Conservation (phyloP, 1,140 invertebrate genomes). For the Galleria mellonella region DNA sequence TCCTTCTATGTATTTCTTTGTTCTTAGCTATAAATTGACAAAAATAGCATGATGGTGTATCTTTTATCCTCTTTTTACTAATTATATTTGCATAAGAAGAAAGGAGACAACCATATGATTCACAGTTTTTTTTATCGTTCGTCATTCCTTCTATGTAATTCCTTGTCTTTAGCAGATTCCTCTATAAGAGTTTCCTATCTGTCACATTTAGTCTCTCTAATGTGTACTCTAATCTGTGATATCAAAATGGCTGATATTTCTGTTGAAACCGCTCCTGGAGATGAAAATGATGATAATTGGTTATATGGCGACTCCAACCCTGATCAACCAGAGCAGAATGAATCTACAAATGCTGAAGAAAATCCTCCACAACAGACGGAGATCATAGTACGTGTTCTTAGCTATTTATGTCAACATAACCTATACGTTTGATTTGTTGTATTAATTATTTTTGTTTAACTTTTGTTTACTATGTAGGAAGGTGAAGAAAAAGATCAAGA, state of each 20-base stretch:
- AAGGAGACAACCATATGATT: no score
- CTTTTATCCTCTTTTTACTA: no score
- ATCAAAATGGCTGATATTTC: constrained; percentile 53
- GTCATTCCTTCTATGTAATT: no score
- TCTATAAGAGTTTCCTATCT: no score
- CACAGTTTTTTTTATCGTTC: no score
- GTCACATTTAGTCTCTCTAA: no score
- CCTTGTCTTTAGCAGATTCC: no score
- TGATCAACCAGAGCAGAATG: constrained; percentile 54
- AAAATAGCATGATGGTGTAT: no score
- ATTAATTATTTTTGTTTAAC: neutral
- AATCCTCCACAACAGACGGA: constrained; percentile 23
- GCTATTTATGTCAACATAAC: constrained; percentile 23
- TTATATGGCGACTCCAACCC: constrained; percentile 80
- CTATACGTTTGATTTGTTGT: constrained; percentile 14
- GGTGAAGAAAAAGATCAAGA: constrained; percentile 52
- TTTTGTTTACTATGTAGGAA: constrained; percentile 30
- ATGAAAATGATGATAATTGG: constrained; percentile 86
- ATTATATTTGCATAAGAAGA: no score
- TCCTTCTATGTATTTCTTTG: no score
- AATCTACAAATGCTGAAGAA: constrained; percentile 22
- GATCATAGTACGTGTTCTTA: constrained; percentile 19
- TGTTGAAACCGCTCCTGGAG: constrained; percentile 66
- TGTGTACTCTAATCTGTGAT: no score
- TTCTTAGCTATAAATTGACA: no score